phyloP scores from a whole-genome alignment of 2,113 vertebrate species.

The Pseudopodoces humilis region DNA sequence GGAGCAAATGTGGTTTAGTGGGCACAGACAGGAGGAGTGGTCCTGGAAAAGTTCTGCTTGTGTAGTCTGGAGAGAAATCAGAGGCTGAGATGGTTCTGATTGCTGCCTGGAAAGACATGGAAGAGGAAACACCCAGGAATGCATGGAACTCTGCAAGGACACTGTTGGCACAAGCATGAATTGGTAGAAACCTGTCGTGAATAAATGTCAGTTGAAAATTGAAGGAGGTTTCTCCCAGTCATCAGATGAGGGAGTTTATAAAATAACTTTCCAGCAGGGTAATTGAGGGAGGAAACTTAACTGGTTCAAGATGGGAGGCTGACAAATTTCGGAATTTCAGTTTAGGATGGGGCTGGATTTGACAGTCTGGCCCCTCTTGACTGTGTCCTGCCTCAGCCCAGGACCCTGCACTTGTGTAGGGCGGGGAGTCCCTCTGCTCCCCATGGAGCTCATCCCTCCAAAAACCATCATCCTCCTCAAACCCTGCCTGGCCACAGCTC shows the following conservation, averaged over 20 bases:
- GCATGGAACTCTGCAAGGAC: slow-evolving; percentile 16
- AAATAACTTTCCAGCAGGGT: slow-evolving; percentile 42
- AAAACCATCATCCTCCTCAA: too few species aligned
- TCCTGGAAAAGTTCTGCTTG: neutral
- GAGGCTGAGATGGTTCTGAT: neutral
- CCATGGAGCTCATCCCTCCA: neutral
- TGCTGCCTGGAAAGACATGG: neutral
- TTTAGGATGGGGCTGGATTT: slow-evolving; percentile 13
- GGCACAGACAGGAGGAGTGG: neutral
- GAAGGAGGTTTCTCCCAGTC: slow-evolving; percentile 53
- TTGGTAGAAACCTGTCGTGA: slow-evolving; percentile 38
- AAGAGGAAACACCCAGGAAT: slow-evolving; percentile 42
- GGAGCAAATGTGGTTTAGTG: neutral
- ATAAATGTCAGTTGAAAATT: slow-evolving; percentile 10
- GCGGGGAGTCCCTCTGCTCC: neutral
- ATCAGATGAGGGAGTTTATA: slow-evolving; percentile 53
- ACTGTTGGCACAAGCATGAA: neutral
- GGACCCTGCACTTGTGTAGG: neutral
- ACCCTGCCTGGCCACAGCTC: fast-evolving
- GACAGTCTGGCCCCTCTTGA: neutral
- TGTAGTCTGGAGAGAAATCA: neutral
- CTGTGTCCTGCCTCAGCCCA: neutral
- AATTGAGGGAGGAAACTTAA: slow-evolving; percentile 65
- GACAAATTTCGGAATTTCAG: slow-evolving; percentile 51
- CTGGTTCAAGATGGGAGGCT: slow-evolving; percentile 61